phyloP scores from a whole-genome alignment of 2,888 invertebrate genomes.

The Agelastica alni region DNA sequence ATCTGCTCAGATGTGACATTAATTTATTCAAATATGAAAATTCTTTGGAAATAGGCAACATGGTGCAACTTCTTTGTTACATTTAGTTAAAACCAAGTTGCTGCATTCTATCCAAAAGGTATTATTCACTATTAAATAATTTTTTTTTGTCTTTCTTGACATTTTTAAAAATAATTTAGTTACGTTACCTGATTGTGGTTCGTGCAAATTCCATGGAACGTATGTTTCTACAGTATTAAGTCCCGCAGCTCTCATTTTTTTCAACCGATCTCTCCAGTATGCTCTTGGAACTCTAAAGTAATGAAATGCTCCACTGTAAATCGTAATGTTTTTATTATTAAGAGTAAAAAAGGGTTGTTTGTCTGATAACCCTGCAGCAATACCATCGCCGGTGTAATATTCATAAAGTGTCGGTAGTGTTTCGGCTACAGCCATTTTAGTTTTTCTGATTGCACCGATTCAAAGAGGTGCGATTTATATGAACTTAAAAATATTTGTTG shows the following conservation, averaged over 20 bases:
- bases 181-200: conserved; percentile 32
- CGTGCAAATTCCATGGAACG: conserved; percentile 63
- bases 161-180: not conserved
- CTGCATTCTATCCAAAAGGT: too few relatives aligned
- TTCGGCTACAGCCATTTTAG: conserved; percentile 7
- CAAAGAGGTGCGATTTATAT: too few relatives aligned
- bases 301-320: conserved; percentile 69
- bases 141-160: too few relatives aligned
- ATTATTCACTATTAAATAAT: too few relatives aligned
- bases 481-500: too few relatives aligned
- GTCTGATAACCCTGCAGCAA: conserved; percentile 45
- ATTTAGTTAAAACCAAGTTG: too few relatives aligned
- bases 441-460: too few relatives aligned
- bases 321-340: conserved; percentile 54
- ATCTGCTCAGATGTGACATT: too few relatives aligned
- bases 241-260: conserved; percentile 80
- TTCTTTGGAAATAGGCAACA: too few relatives aligned
- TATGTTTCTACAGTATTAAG: conserved; percentile 84
- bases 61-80: too few relatives aligned
- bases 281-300: conserved; percentile 81
- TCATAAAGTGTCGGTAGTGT: conserved; percentile 55
- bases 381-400: conserved; percentile 55
- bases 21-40: too few relatives aligned
- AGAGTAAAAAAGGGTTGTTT: conserved; percentile 52
- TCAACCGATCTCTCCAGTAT: conserved; percentile 80